phyloP scores from a whole-genome alignment of 2,797 vertebrate genomes.

The Sternarchorhynchus goeldii region DNA sequence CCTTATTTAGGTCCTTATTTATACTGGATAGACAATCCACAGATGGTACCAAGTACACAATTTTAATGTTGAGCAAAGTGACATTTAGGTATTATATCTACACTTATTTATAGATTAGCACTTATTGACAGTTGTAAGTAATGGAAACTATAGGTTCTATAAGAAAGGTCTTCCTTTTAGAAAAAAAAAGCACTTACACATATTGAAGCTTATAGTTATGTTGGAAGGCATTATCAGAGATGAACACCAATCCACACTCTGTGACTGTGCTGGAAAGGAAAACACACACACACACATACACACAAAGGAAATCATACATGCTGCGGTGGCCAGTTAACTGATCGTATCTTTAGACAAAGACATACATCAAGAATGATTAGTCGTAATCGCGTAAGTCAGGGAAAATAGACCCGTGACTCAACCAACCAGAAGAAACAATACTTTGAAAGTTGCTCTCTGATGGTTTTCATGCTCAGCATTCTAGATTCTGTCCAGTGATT shows the following conservation, averaged over 20 bases:
- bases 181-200: conserved; percentile 73
- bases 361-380: conserved; percentile 27
- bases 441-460: not conserved
- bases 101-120: not conserved
- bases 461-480: not conserved
- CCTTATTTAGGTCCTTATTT: no score
- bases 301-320: conserved; percentile 11
- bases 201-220: conserved; percentile 79
- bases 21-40: no score
- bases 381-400: conserved; percentile 34
- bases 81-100: no score
- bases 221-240: conserved; percentile 75
- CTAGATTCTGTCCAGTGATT: not conserved
- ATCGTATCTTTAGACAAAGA: conserved; percentile 34
- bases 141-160: conserved; percentile 51
- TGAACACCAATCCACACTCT: conserved; percentile 70
- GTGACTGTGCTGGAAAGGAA: conserved; percentile 72
- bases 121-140: conserved; percentile 68
- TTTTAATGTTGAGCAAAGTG: no score
- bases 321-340: conserved; percentile 3
- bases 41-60: no score
- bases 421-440: conserved; percentile 1
- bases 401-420: conserved; percentile 17
- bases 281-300: not conserved
- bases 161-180: conserved; percentile 49